These are phyloP conservation scores for Ophion costatus DNA, from an alignment of 2,888 invertebrate species.

Conservation along the genomic window DNA sequence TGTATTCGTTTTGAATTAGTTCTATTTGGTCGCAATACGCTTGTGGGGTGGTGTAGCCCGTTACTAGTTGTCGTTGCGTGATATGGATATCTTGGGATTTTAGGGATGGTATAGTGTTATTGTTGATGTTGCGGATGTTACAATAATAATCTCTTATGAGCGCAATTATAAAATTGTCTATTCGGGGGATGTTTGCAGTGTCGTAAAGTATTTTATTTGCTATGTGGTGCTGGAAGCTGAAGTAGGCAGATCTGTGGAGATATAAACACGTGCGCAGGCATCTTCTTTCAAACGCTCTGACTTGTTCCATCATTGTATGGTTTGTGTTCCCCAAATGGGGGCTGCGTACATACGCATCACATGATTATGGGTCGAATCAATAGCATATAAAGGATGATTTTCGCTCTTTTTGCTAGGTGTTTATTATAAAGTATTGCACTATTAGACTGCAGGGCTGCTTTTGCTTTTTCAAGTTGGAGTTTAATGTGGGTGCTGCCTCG, in stretches of 20 bases:
- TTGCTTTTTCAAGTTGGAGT: too few species aligned
- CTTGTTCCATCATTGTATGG: constrained; percentile 33
- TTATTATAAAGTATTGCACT: constrained; percentile 28
- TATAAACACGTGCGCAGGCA: background rate
- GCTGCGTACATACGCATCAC: constrained; percentile 47
- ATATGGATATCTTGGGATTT: background rate
- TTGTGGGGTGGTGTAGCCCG: constrained; percentile 27
- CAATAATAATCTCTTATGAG: constrained; percentile 35
- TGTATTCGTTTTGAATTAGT: constrained; percentile 22
- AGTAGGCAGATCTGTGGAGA: background rate
- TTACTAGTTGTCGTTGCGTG: background rate
- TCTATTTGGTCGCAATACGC: background rate
- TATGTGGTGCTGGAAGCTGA: background rate
- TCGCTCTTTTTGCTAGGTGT: background rate
- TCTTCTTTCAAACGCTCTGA: constrained; percentile 47
- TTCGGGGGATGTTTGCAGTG: constrained; percentile 15
- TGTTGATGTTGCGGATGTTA: background rate
- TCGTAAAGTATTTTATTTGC: constrained; percentile 18
- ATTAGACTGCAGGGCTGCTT: too few species aligned
- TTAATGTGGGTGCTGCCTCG: too few species aligned
- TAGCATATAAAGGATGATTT: constrained; percentile 39
- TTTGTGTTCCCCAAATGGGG: constrained; percentile 30
- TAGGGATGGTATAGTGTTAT: background rate
- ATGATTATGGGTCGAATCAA: constrained; percentile 38
- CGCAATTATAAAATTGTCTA: background rate